A percentile compares a stretch with the other conserved stretches of the same genome.
Conservation (phyloP, 2,888 invertebrate genomes). For the Hybos culiciformis region DNA sequence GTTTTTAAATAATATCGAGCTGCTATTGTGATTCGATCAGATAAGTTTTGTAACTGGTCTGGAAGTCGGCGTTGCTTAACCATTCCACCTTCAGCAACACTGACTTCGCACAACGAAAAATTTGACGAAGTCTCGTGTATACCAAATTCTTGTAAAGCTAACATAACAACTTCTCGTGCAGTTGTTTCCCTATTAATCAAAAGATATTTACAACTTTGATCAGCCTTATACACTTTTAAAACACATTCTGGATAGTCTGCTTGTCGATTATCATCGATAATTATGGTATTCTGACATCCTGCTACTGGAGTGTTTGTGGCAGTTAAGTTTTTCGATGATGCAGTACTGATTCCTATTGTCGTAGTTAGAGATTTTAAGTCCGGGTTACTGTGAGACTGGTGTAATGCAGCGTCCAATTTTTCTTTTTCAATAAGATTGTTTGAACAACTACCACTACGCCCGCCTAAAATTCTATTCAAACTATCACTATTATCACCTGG, state of each 20-base stretch:
- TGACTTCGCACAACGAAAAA: constrained; percentile 90
- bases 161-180: constrained; percentile 87
- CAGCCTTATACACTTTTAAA: constrained; percentile 86
- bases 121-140: constrained; percentile 89
- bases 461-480: no score
- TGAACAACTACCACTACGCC: background rate
- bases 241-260: constrained; percentile 93
- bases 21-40: constrained; percentile 81
- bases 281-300: constrained; percentile 51
- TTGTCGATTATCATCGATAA: constrained; percentile 66
- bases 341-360: no score
- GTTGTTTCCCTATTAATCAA: constrained; percentile 89
- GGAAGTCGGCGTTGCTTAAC: constrained; percentile 92
- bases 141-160: constrained; percentile 91
- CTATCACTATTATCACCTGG: no score
- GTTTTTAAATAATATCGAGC: constrained; percentile 94
- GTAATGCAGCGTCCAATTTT: background rate
- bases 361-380: no score
- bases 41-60: constrained; percentile 87
- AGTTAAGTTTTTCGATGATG: background rate
- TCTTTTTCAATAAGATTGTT: constrained; percentile 1
- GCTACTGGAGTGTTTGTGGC: constrained; percentile 34
- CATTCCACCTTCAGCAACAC: constrained; percentile 88
- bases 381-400: constrained; percentile 76
- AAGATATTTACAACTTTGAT: constrained; percentile 96